Evolutionary conservation across 2,888 invertebrate species (phyloP), one percentile per base, ranked within the genome.

Genomic region (Eupithecia subfuscata): DNA sequence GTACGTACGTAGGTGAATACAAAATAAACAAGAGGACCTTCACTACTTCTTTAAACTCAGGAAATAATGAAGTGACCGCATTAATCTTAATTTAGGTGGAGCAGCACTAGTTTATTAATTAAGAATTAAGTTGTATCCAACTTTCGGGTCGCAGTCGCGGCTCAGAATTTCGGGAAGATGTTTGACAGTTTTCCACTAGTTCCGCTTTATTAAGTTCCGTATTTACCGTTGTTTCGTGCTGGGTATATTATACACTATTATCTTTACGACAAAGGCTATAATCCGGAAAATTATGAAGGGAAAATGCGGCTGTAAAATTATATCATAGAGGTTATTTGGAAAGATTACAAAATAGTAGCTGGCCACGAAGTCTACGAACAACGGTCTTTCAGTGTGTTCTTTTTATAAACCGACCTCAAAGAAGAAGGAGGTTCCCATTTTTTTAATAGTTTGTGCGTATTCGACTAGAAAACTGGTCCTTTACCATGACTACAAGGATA

Each of bases 41-140:
- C 7, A 52, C 7, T 89, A 84, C 84, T 83, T 84, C 83, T 94
- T 93, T 93, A 94, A 93, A 92, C 91, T 90, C 14, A 63, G 9
- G 40, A 64, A 88, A 88, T 92, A 93, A 93, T 91, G 90, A 92
- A 93, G 89, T 91, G 92, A 87, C 82, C 87, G 82, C 92, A 93
- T 94, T 93, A 87, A 85, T 94, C 94, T 94, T 91, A 87, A 94
- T 94, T 94, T 93, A 83, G 81, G 83, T 84, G 85, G 7, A 68
- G 85, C 77, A 81, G 52, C 52, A 81, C 80, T 79, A 82, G 78
- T 91, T 90, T 91, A 90, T 89, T 91, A 89, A 90, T 87, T 86
- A 85, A 85, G 86, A 87, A 89, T 89, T 86, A 88, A 87, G 71
- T 78, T 75, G 77, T 74, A 71, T 7, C 48, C 73, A 81, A 80